These are phyloP conservation scores for Radopholus similis DNA, from an alignment of 1,140 invertebrate genomes.

Conservation along the genomic window DNA sequence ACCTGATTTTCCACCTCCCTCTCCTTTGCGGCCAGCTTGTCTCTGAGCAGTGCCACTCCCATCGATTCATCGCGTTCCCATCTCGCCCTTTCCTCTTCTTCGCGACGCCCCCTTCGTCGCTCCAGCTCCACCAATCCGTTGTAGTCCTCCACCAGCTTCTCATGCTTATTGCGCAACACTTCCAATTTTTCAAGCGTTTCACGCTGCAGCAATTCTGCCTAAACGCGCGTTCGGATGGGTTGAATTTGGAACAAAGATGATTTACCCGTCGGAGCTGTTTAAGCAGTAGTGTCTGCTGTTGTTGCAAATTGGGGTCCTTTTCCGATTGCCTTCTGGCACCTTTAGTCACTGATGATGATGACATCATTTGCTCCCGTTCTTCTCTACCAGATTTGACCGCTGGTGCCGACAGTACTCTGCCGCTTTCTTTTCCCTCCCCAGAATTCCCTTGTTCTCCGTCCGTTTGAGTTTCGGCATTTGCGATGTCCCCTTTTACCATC, in stretches of 20 bases:
- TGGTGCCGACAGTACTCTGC: constrained; percentile 4
- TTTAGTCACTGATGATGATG: constrained; percentile 3
- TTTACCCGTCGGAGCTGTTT: constrained; percentile 20
- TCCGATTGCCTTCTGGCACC: neutral
- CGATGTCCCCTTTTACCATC: neutral
- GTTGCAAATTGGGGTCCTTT: neutral
- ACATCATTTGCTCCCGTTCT: neutral
- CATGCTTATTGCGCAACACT: neutral
- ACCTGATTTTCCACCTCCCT: constrained; percentile 2
- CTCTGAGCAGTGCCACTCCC: constrained; percentile 13
- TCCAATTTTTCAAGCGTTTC: constrained; percentile 23
- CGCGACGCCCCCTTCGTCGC: neutral
- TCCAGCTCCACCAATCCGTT: constrained; percentile 9
- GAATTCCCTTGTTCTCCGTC: neutral
- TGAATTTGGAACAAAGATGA: constrained; percentile 8
- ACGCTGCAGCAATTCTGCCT: constrained; percentile 22
- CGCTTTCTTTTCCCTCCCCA: neutral
- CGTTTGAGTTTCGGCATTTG: neutral
- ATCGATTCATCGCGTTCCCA: constrained; percentile 1
- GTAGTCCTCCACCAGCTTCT: constrained; percentile 19
- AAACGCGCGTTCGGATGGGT: neutral
- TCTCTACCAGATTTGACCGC: neutral
- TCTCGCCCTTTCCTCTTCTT: neutral
- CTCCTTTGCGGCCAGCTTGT: constrained; percentile 18
- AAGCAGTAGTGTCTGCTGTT: neutral